phyloP scores from a whole-genome alignment of 2,888 invertebrate genomes.

The Eupithecia exiguata region DNA sequence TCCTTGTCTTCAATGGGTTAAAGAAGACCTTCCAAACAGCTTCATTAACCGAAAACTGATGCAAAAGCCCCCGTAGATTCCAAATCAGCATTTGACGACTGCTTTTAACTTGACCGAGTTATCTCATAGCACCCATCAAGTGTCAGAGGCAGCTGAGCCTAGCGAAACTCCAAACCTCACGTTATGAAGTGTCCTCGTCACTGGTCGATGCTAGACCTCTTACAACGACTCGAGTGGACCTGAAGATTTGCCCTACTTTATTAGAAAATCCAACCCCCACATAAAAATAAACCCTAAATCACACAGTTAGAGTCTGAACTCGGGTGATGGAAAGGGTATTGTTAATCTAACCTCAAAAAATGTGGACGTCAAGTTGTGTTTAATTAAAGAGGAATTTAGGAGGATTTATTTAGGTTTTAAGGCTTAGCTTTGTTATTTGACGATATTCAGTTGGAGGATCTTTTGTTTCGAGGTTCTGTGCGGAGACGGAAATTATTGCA shows the following conservation, averaged over 20 bases:
- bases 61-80: not conserved
- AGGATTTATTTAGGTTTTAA: slow-evolving; percentile 24
- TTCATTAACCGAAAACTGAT: not conserved
- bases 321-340: slow-evolving; percentile 31
- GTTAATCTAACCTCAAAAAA: slow-evolving; percentile 45
- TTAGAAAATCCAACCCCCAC: slow-evolving; percentile 44
- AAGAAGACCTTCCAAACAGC: not conserved
- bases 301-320: slow-evolving; percentile 40
- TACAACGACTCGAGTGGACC: slow-evolving; percentile 46
- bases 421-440: slow-evolving; percentile 3
- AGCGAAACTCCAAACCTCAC: slow-evolving; percentile 55
- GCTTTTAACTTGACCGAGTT: slow-evolving; percentile 6
- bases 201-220: slow-evolving; percentile 44
- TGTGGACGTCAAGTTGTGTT: slow-evolving; percentile 40
- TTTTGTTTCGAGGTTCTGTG: not conserved
- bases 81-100: not conserved
- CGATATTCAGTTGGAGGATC: not conserved
- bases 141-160: slow-evolving; percentile 43
- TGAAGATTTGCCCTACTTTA: slow-evolving; percentile 66
- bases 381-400: slow-evolving; percentile 42
- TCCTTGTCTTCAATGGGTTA: not conserved
- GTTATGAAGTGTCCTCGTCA: slow-evolving; percentile 55
- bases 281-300: slow-evolving; percentile 47
- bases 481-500: not conserved
- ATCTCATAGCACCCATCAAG: slow-evolving; percentile 38